These are phyloP conservation scores for Lasioglossum leucozonium DNA, from an alignment of 2,888 invertebrate species.

Conservation along the genomic window DNA sequence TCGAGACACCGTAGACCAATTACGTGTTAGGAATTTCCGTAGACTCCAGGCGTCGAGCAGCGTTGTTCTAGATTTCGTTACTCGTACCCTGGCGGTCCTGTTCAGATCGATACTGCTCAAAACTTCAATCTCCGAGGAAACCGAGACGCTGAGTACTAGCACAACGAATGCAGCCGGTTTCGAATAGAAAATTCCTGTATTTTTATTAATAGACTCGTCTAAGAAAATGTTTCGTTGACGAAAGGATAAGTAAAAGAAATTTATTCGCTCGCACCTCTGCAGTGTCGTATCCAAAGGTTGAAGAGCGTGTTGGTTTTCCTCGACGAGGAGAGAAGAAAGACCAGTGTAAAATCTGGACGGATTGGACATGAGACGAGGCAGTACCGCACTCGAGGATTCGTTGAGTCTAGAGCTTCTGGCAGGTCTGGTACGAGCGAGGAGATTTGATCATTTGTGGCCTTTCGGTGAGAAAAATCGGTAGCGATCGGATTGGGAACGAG, in stretches of 20 bases:
- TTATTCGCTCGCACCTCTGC: background rate
- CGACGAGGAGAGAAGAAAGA: background rate
- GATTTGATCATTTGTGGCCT: constrained; percentile 63
- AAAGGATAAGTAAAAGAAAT: background rate
- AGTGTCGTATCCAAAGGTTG: background rate
- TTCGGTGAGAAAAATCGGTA: constrained; percentile 50
- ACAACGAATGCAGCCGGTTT: background rate
- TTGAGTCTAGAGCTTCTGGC: constrained; percentile 64
- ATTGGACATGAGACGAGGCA: background rate
- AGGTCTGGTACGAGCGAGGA: constrained; percentile 60
- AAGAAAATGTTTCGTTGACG: background rate
- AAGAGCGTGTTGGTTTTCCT: background rate
- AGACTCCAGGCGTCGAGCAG: background rate
- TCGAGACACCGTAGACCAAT: background rate
- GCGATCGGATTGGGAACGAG: constrained; percentile 26
- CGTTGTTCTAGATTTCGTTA: background rate
- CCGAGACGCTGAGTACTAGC: background rate
- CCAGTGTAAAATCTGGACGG: background rate
- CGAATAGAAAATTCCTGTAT: background rate
- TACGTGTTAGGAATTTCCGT: background rate
- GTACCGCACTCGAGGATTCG: constrained; percentile 64
- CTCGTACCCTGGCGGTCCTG: background rate
- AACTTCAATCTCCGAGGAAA: background rate
- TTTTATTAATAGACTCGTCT: background rate
- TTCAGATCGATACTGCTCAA: background rate